Base-by-base conservation (phyloP, 2,113 vertebrate genomes). In the Verasper variegatus region DNA sequence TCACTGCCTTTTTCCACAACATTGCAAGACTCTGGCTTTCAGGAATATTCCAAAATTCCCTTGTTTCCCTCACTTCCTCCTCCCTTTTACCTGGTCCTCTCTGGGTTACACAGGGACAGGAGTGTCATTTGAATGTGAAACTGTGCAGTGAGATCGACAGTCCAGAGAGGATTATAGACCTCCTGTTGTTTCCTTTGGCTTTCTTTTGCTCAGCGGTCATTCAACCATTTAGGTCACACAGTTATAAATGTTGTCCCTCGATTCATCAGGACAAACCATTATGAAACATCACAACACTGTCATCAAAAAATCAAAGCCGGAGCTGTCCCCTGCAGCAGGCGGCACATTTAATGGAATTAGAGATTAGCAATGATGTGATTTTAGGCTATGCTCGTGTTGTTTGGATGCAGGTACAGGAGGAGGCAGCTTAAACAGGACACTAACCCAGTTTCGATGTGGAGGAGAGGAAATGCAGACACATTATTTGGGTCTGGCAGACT, bases 391-490 rank as follows among this genome's bases (percentile, higher is more conserved):
- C 37, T 68, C 68, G 20, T 71, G 68, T 71, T 73, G 20, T 82
- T 59, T 82, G 68, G 51, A 37, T 64, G 57, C 73, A 87, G 72
- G 82, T 90, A 42, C 15, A 57, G 61, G 24, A 69, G 57, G 54
- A 64, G 70, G 47, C 40, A 11, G 70, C 45, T 87, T 87, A 85
- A 85, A 73, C 86, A 84, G 91, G 84, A 74, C 74, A 78, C 80
- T 77, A 88, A 88, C 86, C 86, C 81, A 91, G 68, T 85, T 90
- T 86, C 82, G 11, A 73, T 27, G 49, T 73, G 74, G 74, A 86
- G 61, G 58, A 75, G 61, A 79, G 35, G 31, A 76, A 84, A 78
- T 11, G 49, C 24, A 2, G 49, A 65, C 40, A 66, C 37, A 40
- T 65, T 78, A 74, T 85, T 76, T 80, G 70, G 74, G 78, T 85